phyloP scores from a whole-genome alignment of 2,797 vertebrate species.

The Acrossocheilus wenchowensis region DNA sequence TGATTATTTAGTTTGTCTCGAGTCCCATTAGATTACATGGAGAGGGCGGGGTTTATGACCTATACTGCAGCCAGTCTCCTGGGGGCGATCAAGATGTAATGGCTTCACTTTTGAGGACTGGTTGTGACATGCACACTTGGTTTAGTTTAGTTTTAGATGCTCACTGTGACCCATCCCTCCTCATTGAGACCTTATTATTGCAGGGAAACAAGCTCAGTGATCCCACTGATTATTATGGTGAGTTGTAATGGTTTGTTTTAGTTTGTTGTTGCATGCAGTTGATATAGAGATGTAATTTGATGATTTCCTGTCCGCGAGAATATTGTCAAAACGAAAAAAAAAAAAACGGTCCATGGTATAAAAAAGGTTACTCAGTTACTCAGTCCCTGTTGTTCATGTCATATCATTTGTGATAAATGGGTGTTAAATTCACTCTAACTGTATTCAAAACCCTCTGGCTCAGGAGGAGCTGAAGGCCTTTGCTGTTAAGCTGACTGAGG shows the following conservation, averaged over 20 bases:
- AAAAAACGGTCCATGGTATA: neutral
- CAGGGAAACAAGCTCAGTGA: neutral
- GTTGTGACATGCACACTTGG: no score
- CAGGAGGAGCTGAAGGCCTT: constrained; percentile 79
- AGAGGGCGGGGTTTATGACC: no score
- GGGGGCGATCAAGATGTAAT: no score
- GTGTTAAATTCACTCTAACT: constrained; percentile 19
- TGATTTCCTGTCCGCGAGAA: neutral
- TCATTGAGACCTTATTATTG: neutral
- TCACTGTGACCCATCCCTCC: no score
- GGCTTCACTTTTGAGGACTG: no score
- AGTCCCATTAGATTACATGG: no score
- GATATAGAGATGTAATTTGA: neutral
- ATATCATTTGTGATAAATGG: neutral
- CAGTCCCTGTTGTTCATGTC: neutral
- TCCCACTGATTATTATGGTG: neutral
- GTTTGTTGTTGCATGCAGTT: neutral
- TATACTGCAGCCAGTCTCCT: no score
- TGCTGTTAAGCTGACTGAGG: constrained; percentile 80
- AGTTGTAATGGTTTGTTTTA: neutral
- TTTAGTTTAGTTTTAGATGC: no score
- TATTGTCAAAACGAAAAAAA: neutral
- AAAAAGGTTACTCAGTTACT: neutral
- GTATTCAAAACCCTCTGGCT: constrained; percentile 19
- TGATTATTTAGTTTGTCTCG: no score